A percentile compares a stretch with the other conserved stretches of the same genome.
phyloP scores from a whole-genome alignment of 2,113 vertebrate genomes.

The Oenanthe oenanthe region DNA sequence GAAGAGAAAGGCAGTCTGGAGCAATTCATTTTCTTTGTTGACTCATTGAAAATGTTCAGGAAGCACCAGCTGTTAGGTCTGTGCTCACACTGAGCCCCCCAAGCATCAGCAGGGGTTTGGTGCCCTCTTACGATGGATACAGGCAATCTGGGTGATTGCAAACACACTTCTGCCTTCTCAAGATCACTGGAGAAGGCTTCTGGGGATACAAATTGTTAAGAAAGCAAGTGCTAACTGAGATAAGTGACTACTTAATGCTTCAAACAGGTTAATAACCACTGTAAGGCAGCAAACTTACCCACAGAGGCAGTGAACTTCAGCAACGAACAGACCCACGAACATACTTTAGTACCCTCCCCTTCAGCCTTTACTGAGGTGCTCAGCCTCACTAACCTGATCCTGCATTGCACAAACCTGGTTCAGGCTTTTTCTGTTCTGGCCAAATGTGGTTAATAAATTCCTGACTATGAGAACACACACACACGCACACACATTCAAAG shows the following conservation, averaged over 20 bases:
- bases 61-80: background rate
- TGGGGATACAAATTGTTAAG: background rate
- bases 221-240: background rate
- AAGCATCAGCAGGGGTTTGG: conserved; percentile 3
- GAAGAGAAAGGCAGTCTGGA: background rate
- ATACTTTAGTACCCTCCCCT: too few relatives aligned
- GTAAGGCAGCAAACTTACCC: background rate
- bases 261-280: background rate
- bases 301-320: background rate
- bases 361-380: background rate
- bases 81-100: rapidly evolving
- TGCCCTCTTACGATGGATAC: conserved; percentile 61
- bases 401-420: background rate
- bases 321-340: rapidly evolving
- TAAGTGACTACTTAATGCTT: background rate
- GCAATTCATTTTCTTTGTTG: background rate
- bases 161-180: background rate
- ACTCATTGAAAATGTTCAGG: background rate
- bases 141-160: background rate
- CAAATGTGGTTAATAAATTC: background rate
- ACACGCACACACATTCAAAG: background rate
- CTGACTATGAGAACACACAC: background rate
- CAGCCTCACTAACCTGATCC: background rate
- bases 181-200: background rate
- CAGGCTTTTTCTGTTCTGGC: background rate